phyloP scores from a whole-genome alignment of 2,113 vertebrate genomes.

The Corvus moneduloides region DNA sequence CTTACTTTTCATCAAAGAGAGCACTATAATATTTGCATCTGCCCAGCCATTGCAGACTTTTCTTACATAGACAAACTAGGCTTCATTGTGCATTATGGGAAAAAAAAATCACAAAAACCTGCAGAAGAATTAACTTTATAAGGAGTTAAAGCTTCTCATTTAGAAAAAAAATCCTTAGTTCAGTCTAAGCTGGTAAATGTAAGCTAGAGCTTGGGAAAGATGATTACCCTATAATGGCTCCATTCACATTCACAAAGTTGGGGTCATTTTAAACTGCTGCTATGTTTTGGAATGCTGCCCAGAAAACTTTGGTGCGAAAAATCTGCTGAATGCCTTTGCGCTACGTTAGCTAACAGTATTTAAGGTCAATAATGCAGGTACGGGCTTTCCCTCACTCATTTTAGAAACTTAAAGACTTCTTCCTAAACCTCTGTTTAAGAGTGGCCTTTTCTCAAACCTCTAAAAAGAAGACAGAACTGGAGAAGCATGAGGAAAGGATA shows the following conservation, averaged over 20 bases:
- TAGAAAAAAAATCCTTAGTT: background rate
- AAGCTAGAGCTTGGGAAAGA: slow-evolving; percentile 42
- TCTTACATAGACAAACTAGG: background rate
- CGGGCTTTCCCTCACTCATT: background rate
- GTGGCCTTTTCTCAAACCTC: background rate
- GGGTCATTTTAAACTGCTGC: slow-evolving; percentile 35
- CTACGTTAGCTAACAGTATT: slow-evolving; percentile 46
- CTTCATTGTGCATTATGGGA: background rate
- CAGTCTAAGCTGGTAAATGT: background rate
- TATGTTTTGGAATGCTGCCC: slow-evolving; percentile 50
- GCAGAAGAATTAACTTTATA: slow-evolving; percentile 25
- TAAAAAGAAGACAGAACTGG: background rate
- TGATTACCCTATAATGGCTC: slow-evolving; percentile 1
- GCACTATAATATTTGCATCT: background rate
- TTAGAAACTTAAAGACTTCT: background rate
- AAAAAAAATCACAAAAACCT: background rate
- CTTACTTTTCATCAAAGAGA: background rate
- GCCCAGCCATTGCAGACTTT: background rate
- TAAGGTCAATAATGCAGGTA: slow-evolving; percentile 40
- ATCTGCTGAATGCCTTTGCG: slow-evolving; percentile 12
- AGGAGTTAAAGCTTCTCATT: background rate
- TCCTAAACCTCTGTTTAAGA: background rate
- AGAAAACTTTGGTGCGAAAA: slow-evolving; percentile 56
- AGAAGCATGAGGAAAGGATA: background rate
- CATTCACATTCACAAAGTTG: slow-evolving; percentile 34